Percentiles rank a stretch among this genome's conserved stretches.
phyloP scores from a whole-genome alignment of 2,113 vertebrate species.

The Platysteira castanea region DNA sequence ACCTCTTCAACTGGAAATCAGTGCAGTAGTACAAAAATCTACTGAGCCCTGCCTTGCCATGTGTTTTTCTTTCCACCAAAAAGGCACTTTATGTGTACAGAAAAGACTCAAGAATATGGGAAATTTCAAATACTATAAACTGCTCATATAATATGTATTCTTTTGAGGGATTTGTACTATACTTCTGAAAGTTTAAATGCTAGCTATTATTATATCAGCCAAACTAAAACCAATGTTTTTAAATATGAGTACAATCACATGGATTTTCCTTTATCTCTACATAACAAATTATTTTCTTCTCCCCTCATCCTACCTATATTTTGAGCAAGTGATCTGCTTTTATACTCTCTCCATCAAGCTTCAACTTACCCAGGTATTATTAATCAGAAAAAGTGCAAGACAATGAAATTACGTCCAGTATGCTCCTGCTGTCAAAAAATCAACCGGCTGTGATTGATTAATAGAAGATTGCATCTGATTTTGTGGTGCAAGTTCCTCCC shows the following conservation, averaged over 20 bases:
- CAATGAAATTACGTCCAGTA: conserved; percentile 26
- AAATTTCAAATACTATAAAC: not conserved
- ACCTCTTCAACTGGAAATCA: not conserved
- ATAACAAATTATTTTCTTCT: not conserved
- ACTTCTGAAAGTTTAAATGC: not conserved
- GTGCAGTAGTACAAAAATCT: not conserved
- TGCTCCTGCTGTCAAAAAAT: conserved; percentile 55
- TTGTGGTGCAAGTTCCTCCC: not conserved
- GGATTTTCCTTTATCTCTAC: not conserved
- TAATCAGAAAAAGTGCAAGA: conserved; percentile 29
- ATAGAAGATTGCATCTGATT: conserved; percentile 47
- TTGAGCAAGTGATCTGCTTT: not conserved
- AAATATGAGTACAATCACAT: not conserved
- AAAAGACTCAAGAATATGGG: not conserved
- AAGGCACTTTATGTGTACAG: not conserved
- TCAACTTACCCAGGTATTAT: not conserved
- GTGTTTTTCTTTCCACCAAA: not conserved
- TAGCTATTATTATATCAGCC: not conserved
- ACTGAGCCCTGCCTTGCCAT: not conserved
- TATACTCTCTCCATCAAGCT: not conserved
- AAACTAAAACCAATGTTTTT: not conserved
- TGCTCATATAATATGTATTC: not conserved
- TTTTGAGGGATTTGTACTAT: not conserved
- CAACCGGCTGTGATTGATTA: conserved; percentile 65
- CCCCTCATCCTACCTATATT: not conserved